A percentile compares a stretch with the other conserved stretches of the same genome.
Conservation (phyloP, 2,888 invertebrate species). For the Danaus chrysippus region DNA sequence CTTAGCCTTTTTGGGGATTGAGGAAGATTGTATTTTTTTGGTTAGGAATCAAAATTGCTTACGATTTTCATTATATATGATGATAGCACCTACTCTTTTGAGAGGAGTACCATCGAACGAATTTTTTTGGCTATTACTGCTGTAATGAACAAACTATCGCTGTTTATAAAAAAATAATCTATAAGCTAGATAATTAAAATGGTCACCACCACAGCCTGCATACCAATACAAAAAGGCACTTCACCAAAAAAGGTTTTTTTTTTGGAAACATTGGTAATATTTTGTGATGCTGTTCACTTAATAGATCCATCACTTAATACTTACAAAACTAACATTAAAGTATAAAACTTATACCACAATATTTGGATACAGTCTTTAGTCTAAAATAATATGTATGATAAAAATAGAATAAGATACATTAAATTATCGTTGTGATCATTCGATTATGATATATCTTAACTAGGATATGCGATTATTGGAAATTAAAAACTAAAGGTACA, state of each 20-base stretch:
- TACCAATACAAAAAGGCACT: constrained; percentile 25
- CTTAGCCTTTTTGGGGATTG: too few species aligned
- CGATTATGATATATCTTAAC: background rate
- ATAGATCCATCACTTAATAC: constrained; percentile 15
- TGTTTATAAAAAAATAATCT: too few species aligned
- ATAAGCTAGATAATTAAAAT: too few species aligned
- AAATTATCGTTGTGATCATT: constrained; percentile 3
- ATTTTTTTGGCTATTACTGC: too few species aligned
- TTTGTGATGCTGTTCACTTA: constrained; percentile 8
- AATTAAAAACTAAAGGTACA: constrained; percentile 3
- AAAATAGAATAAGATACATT: background rate
- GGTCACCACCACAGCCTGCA: too few species aligned
- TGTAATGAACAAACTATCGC: too few species aligned
- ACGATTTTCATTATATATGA: too few species aligned
- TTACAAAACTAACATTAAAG: constrained; percentile 2
- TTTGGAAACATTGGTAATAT: constrained; percentile 13
- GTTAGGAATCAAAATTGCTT: too few species aligned
- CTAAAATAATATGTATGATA: background rate
- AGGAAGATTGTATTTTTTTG: too few species aligned
- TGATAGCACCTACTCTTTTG: too few species aligned
- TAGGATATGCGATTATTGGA: too few species aligned
- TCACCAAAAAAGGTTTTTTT: constrained; percentile 19
- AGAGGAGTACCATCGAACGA: too few species aligned
- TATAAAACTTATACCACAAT: background rate
- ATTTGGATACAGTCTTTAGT: constrained; percentile 7